Conservation (phyloP, 1,140 invertebrate species). For the Anastatus disparis region DNA sequence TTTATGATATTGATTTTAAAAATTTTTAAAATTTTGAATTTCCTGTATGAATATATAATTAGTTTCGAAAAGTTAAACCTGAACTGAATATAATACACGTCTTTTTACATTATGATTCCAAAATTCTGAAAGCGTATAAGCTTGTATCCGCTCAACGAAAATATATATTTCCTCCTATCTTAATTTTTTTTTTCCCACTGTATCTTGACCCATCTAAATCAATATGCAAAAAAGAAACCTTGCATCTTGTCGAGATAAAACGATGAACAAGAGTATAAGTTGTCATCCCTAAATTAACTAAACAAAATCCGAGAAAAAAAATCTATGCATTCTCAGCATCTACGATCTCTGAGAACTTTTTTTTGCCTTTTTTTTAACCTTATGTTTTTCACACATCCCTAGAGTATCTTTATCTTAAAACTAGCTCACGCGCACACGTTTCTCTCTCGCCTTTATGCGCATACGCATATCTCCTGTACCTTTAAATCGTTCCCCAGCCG, state of each 20-base stretch:
- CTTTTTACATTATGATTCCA: not conserved
- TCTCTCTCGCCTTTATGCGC: too few relatives aligned
- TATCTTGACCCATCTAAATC: not conserved
- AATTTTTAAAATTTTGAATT: not conserved
- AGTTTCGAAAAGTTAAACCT: too few relatives aligned
- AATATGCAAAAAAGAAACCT: not conserved
- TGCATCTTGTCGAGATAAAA: not conserved
- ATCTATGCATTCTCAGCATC: not conserved
- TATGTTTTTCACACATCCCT: conserved; percentile 33
- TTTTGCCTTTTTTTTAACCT: conserved; percentile 25
- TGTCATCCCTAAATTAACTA: not conserved
- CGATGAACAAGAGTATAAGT: not conserved
- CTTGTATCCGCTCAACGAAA: not conserved
- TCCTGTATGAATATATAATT: too few relatives aligned
- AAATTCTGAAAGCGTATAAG: not conserved
- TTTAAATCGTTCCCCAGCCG: conserved; percentile 1
- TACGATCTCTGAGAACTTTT: conserved; percentile 15
- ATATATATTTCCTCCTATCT: not conserved
- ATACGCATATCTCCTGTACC: not conserved
- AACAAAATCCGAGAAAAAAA: not conserved
- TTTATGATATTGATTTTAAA: too few relatives aligned
- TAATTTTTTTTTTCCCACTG: not conserved
- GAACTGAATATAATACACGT: too few relatives aligned
- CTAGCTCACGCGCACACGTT: not conserved
- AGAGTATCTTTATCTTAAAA: conserved; percentile 32